Conservation (phyloP, 2,797 vertebrate genomes). For the Clarias fuscus region DNA sequence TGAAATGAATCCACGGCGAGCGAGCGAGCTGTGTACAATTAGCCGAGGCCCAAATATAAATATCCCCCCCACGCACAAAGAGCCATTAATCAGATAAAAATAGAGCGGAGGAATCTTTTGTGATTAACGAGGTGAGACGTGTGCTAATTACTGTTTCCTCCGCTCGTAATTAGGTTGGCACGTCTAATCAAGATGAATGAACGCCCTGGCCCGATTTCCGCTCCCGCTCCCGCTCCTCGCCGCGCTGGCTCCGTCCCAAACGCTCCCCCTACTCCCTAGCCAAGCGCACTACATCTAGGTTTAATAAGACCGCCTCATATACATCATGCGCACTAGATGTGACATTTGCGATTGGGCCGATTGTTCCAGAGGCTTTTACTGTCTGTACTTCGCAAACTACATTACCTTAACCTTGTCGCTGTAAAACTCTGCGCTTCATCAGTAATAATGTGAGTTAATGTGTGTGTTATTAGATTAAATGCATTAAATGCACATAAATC, state of each 20-base stretch:
- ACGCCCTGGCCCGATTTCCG: conserved; percentile 79
- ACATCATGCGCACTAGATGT: conserved; percentile 7
- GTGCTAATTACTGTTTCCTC: conserved; percentile 99
- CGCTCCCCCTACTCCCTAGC: neutral
- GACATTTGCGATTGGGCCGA: neutral
- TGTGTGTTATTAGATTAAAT: conserved; percentile 5
- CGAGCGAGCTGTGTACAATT: conserved; percentile 93
- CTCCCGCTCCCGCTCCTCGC: neutral
- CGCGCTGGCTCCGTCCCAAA: conserved; percentile 32
- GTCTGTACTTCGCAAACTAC: neutral
- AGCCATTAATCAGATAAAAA: conserved; percentile 99
- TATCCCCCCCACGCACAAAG: conserved; percentile 87
- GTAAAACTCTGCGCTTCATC: neutral
- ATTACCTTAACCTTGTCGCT: neutral
- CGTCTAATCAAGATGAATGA: conserved; percentile 93
- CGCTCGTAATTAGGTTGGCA: conserved; percentile 96
- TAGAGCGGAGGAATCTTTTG: conserved; percentile 93
- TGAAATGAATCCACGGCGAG: conserved; percentile 75
- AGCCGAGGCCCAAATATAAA: conserved; percentile 87
- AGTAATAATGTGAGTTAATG: neutral
- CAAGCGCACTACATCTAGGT: neutral
- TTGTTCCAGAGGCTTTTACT: neutral
- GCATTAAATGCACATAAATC: neutral
- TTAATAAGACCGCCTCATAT: neutral
- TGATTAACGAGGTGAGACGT: conserved; percentile 99